These are phyloP conservation scores for Augiades crinisus DNA, from an alignment of 2,888 invertebrate species.

Conservation along the genomic window DNA sequence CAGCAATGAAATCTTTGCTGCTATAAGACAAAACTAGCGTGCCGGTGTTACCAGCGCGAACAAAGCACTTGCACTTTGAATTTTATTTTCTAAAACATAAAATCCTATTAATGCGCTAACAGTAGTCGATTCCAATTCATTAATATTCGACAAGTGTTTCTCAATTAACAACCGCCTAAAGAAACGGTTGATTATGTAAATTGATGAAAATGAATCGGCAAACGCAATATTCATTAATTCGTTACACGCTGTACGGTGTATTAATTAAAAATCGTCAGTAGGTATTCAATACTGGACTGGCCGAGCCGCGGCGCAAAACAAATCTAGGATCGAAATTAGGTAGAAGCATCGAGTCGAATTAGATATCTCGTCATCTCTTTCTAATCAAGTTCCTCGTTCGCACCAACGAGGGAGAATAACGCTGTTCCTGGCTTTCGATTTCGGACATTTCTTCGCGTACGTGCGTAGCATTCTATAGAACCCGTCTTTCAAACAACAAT, in stretches of 20 bases:
- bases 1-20: no score
- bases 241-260: conserved; percentile 2
- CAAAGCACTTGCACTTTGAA: no score
- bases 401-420: not conserved
- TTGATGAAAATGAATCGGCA: conserved; percentile 3
- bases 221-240: conserved; percentile 15
- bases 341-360: not conserved
- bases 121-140: conserved; percentile 2
- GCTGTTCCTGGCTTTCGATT: not conserved
- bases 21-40: no score
- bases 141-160: conserved; percentile 16
- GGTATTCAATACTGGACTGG: not conserved
- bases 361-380: conserved; percentile 4
- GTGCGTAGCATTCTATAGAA: conserved; percentile 9
- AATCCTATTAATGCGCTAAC: not conserved
- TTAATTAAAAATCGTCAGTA: conserved; percentile 14
- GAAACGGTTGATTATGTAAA: conserved; percentile 17
- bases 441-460: not conserved
- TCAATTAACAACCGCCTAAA: conserved; percentile 11
- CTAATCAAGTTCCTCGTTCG: not conserved
- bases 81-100: no score
- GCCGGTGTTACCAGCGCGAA: no score
- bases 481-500: conserved; percentile 15
- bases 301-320: conserved; percentile 1
- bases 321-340: not conserved